Evolutionary conservation across 2,888 invertebrate genomes (phyloP), one percentile per base, ranked within the genome.

Genomic region (Elegia similella): DNA sequence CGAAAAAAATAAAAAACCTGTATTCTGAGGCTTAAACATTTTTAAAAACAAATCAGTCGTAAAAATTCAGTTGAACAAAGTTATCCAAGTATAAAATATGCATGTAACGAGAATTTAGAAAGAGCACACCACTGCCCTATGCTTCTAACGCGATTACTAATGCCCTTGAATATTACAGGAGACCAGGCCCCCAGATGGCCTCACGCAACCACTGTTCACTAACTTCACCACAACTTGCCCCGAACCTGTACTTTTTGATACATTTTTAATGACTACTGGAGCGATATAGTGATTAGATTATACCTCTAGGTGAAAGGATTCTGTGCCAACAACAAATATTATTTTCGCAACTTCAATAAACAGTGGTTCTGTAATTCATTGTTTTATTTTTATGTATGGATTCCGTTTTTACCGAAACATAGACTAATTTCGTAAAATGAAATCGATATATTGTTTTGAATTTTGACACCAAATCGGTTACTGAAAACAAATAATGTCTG

Each of bases 141-240:
- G 12, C 34, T 38, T 34, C 48, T 64, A 62, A 63, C 63, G 60
- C 67, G 68, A 75, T 77, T 68, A 69, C 69, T 72, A 75, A 73
- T 71, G 65, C 67, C 59, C 59, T 60, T 75, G 67, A 79, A 80
- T 83, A 80, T 78, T 73, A 64, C 70, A 73, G 66, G 61, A 53
- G 66, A 57, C 64, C 68, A 57, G 17, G 61, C 34, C 54, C 23
- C 15, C 32, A 43, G 70, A n/a, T 32, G 67, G 70, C 56, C 56
- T 56, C 78, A 77, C 76, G 78, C 76, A 70, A 75, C 72, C 68
- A 61, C 62, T 67, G 62, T 67, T 65, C 62, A 62, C 59, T 67
- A 74, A 72, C 65, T 70, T 68, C 55, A 12, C 62, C 62, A 60
- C 62, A 62, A 58, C 58, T 62, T 55, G 42, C 46, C 63, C n/a